Evolutionary conservation across 1,140 invertebrate species (phyloP).

Genomic region (Drosophila quadrilineata): DNA sequence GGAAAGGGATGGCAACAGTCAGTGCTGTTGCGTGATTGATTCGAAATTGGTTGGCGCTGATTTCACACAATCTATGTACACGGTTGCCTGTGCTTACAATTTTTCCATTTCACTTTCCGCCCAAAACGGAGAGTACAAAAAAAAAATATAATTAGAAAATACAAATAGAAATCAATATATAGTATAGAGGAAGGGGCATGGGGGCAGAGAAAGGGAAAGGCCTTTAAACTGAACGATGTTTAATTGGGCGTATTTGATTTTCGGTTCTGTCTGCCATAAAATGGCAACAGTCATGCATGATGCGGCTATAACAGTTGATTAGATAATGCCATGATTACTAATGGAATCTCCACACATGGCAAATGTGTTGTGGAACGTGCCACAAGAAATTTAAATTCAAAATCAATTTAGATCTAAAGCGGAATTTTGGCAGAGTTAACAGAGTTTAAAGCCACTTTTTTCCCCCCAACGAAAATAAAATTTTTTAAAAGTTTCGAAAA

Average conservation of each 20-base stretch:
- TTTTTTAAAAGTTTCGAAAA: too few species aligned
- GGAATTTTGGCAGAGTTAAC: too few species aligned
- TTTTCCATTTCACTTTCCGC: conserved; percentile 43
- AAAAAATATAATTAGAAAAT: conserved; percentile 64
- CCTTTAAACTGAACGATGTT: conserved; percentile 53
- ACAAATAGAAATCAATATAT: too few species aligned
- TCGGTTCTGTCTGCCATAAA: conserved; percentile 56
- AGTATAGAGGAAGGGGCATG: not conserved
- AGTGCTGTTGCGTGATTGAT: conserved; percentile 60
- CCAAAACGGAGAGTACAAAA: too few species aligned
- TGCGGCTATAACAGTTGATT: conserved; percentile 43
- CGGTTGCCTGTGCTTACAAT: conserved; percentile 12
- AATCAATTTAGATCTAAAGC: too few species aligned
- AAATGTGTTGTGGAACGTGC: not conserved
- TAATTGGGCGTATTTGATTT: conserved; percentile 77
- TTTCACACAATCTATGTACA: conserved; percentile 70
- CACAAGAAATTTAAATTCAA: not conserved
- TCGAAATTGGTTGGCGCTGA: conserved; percentile 77
- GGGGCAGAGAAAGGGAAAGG: not conserved
- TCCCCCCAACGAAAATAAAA: too few species aligned
- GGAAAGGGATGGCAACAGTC: not conserved
- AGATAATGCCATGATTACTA: conserved; percentile 42
- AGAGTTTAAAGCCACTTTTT: too few species aligned
- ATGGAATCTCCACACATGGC: not conserved
- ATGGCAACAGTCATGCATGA: conserved; percentile 59